Conservation (phyloP, 2,113 vertebrate genomes). For the Syngnathus typhle region DNA sequence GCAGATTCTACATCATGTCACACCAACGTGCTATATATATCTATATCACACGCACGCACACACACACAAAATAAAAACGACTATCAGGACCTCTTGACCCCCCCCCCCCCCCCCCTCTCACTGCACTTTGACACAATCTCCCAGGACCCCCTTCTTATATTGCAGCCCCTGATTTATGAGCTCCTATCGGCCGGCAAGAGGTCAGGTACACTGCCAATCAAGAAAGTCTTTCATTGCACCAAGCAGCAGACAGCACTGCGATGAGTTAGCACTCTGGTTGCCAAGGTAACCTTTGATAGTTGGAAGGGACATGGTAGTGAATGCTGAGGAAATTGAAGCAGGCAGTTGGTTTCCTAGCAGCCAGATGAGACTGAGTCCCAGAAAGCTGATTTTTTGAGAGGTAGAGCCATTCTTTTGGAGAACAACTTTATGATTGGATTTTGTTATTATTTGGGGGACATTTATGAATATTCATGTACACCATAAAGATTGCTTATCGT, state of each 20-base stretch:
- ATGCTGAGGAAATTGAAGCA: conserved; percentile 53
- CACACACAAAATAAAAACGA: background rate
- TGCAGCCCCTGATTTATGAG: conserved; percentile 56
- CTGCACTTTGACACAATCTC: conserved; percentile 28
- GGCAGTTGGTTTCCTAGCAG: conserved; percentile 57
- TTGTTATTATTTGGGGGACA: background rate
- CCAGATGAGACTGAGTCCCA: conserved; percentile 29
- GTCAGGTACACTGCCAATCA: conserved; percentile 60
- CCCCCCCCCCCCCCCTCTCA: background rate
- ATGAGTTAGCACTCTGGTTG: conserved; percentile 72
- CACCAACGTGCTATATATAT: conserved; percentile 10
- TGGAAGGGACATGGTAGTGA: conserved; percentile 56
- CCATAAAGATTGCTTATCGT: conserved; percentile 1
- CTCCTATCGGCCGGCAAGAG: conserved; percentile 48
- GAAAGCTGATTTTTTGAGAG: conserved; percentile 22
- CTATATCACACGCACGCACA: too few species aligned
- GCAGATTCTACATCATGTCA: conserved; percentile 48
- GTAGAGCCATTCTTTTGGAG: conserved; percentile 32
- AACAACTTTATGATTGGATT: conserved; percentile 12
- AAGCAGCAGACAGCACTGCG: conserved; percentile 51
- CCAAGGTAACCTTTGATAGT: conserved; percentile 67
- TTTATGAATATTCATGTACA: conserved; percentile 9
- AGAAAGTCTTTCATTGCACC: conserved; percentile 51
- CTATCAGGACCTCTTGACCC: background rate
- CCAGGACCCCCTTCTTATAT: conserved; percentile 34